These are phyloP conservation scores for Asobara japonica DNA, from an alignment of 1,140 invertebrate species.

Conservation along the genomic window DNA sequence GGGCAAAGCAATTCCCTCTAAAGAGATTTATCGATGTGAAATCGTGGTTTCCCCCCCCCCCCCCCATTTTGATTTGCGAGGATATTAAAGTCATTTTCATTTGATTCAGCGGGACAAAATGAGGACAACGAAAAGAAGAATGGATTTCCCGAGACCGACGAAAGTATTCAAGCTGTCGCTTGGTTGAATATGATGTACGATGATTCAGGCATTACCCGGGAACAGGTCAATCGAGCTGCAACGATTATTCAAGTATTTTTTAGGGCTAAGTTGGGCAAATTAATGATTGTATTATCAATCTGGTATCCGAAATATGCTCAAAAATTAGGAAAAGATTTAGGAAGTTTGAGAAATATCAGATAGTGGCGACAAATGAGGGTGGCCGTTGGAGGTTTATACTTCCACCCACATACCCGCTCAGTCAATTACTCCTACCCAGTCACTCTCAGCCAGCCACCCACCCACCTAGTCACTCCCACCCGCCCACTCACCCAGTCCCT, in stretches of 20 bases:
- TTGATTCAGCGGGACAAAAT: constrained; percentile 30
- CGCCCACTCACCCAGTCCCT: no score
- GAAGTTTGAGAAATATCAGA: not conserved
- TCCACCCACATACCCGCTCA: no score
- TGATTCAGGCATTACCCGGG: constrained; percentile 49
- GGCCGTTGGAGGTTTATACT: no score
- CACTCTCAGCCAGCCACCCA: no score
- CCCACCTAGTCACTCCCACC: no score
- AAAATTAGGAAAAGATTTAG: not conserved
- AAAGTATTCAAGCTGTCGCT: constrained; percentile 47
- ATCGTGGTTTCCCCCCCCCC: constrained; percentile 4
- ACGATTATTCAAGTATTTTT: constrained; percentile 59
- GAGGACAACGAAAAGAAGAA: constrained; percentile 25
- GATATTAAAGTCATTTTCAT: constrained; percentile 30
- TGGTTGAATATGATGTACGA: constrained; percentile 53
- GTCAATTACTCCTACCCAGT: no score
- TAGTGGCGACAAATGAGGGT: no score
- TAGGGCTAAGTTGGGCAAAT: no score
- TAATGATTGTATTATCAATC: no score
- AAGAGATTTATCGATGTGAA: constrained; percentile 21
- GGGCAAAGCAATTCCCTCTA: constrained; percentile 18
- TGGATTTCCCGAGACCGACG: constrained; percentile 30
- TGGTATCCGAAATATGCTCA: no score
- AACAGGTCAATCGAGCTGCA: constrained; percentile 57
- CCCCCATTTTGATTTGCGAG: not conserved